phyloP scores from a whole-genome alignment of 2,113 vertebrate species.

The Sinocyclocheilus rhinocerous region DNA sequence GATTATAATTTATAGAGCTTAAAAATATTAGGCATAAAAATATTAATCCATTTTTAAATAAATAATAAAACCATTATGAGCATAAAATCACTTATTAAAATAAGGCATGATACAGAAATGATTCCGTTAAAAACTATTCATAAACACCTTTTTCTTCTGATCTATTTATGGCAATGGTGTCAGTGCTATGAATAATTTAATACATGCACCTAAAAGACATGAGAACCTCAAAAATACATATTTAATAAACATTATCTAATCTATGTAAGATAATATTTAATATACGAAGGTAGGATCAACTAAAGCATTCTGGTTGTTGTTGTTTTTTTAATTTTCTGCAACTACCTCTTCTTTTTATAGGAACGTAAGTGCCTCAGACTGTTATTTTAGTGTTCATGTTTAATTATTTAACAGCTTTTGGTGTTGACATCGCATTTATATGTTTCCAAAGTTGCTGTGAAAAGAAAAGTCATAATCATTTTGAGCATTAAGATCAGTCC shows the following conservation, averaged over 20 bases:
- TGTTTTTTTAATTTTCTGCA: slow-evolving; percentile 46
- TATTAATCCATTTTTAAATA: neutral
- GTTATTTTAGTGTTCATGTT: slow-evolving; percentile 41
- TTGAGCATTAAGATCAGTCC: neutral
- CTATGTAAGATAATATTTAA: neutral
- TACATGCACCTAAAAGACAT: slow-evolving; percentile 64
- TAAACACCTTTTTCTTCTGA: slow-evolving; percentile 61
- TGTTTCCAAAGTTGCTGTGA: neutral
- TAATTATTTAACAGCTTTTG: neutral
- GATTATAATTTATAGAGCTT: no score
- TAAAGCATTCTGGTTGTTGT: neutral
- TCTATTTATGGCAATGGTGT: slow-evolving; percentile 70
- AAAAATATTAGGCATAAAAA: no score
- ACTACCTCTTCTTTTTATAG: slow-evolving; percentile 67
- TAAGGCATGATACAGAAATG: neutral
- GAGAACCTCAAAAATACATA: slow-evolving; percentile 53
- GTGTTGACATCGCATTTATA: neutral
- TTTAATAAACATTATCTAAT: neutral
- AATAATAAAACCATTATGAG: neutral
- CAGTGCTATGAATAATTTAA: slow-evolving; percentile 73
- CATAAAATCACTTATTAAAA: neutral
- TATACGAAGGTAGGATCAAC: neutral
- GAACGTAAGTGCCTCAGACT: slow-evolving; percentile 70
- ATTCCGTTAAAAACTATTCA: slow-evolving; percentile 25
- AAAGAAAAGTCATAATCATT: neutral